Base-by-base conservation (phyloP, 2,113 vertebrate genomes). In the Sorex fumeus region DNA sequence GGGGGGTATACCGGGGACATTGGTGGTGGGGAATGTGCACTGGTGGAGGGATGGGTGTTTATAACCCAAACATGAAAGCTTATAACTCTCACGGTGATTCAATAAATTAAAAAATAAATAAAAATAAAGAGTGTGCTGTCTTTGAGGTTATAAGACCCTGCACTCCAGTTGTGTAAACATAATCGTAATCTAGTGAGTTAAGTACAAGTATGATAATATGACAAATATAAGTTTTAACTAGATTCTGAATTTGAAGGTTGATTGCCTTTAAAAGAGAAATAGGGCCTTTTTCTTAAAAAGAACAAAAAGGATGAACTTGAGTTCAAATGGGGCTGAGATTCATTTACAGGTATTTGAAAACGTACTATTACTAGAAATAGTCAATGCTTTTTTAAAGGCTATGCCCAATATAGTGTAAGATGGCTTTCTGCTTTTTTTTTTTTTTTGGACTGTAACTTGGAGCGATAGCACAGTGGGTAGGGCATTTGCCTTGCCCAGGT, bases 361-460 rank as follows among this genome's bases (percentile, higher is more conserved):
- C 21, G 81, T 45, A 43, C 8, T 90, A 10, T 32, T 77, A 18
- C 28, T n/a, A 30, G 19, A 81, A 93, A 88, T 10, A 47, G 11
- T 47, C 11, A 47, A 47, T 11, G n/a, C 5, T 57, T 57, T 93
- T 89, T 60, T 27, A 47, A 88, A 82, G 93, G 19, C 6, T 74
- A 30, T 78, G 23, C 13, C 62, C 74, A 47, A 66, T 71, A 83
- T 28, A 83, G 0, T 91, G 64, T 70, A 79, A 84, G 36, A 76
- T 87, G 28, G 18, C 28, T 25, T 91, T 92, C 43, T 85, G 0
- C 81, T 47, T 70, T 64, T 94, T 93, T n/a, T n/a, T n/a, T n/a
- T n/a, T n/a, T n/a, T n/a, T n/a, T n/a, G n/a, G n/a, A n/a, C n/a
- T n/a, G n/a, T n/a, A n/a, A n/a, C n/a, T n/a, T n/a, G n/a, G n/a